Evolutionary conservation across 2,888 invertebrate species (phyloP).

Genomic region (Microplitis manilae): DNA sequence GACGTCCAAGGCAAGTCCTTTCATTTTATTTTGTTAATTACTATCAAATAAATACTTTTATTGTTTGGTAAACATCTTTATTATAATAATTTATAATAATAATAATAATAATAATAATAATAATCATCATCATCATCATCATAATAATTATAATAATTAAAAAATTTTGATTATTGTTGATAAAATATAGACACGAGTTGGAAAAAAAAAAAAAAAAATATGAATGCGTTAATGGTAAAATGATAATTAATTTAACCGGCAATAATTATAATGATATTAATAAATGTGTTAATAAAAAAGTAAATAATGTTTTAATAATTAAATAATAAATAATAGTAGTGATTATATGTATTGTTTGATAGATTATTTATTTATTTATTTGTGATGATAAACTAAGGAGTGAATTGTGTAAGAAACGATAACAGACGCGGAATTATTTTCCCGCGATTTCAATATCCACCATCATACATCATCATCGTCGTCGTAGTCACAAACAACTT

Average conservation of each 20-base stretch:
- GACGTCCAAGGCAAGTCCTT: not conserved
- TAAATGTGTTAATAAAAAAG: no score
- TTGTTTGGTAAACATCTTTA: not conserved
- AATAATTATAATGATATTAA: not conserved
- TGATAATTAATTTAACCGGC: not conserved
- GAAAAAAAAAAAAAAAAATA: not conserved
- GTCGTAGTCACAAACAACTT: not conserved
- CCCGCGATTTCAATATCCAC: slow-evolving; percentile 23
- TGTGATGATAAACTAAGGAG: not conserved
- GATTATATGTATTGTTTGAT: not conserved
- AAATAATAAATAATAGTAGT: not conserved
- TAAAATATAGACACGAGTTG: no score
- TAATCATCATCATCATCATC: no score
- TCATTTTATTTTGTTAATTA: not conserved
- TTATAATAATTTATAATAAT: no score
- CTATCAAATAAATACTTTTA: not conserved
- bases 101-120: no score
- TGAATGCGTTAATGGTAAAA: not conserved
- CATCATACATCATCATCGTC: not conserved
- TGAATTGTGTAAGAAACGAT: slow-evolving; percentile 9
- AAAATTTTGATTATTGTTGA: not conserved
- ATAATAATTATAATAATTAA: not conserved
- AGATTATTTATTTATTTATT: not conserved
- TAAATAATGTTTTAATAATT: no score
- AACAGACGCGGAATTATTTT: slow-evolving; percentile 9